Conservation (phyloP, 2,888 invertebrate species). For the Azorinus chamasolen region DNA sequence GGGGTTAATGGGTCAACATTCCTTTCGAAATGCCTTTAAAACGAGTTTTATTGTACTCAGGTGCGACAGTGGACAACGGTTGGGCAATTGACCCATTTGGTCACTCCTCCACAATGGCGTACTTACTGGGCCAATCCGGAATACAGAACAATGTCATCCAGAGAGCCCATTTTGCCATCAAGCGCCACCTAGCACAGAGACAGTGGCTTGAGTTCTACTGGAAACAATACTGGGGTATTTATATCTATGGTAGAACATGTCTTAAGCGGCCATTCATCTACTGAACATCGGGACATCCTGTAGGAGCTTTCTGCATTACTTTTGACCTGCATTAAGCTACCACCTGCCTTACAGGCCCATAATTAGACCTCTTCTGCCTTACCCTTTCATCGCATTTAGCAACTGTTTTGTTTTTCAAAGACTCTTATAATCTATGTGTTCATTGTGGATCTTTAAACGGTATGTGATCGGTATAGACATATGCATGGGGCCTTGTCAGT, state of each 20-base stretch:
- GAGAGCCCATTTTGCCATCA: constrained; percentile 96
- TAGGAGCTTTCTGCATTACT: neutral
- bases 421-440: too few relatives aligned
- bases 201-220: constrained; percentile 96
- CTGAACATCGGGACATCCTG: too few relatives aligned
- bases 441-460: too few relatives aligned
- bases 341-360: too few relatives aligned
- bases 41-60: constrained; percentile 58
- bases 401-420: too few relatives aligned
- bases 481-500: too few relatives aligned
- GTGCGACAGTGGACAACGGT: constrained; percentile 77
- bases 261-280: neutral
- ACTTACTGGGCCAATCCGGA: constrained; percentile 93
- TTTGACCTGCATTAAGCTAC: too few relatives aligned
- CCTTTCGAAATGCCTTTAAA: too few relatives aligned
- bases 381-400: too few relatives aligned
- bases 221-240: constrained; percentile 94
- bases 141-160: constrained; percentile 94
- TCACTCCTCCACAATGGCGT: constrained; percentile 97
- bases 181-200: constrained; percentile 94
- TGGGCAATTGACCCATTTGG: constrained; percentile 99
- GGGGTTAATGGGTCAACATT: too few relatives aligned
- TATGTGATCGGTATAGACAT: too few relatives aligned
- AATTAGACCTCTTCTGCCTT: too few relatives aligned
- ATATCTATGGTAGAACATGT: neutral